Conservation (phyloP, 30 jellyfish, hydroid and myxozoan species). For the Aurelia aurita complex sp. Pacific region DNA sequence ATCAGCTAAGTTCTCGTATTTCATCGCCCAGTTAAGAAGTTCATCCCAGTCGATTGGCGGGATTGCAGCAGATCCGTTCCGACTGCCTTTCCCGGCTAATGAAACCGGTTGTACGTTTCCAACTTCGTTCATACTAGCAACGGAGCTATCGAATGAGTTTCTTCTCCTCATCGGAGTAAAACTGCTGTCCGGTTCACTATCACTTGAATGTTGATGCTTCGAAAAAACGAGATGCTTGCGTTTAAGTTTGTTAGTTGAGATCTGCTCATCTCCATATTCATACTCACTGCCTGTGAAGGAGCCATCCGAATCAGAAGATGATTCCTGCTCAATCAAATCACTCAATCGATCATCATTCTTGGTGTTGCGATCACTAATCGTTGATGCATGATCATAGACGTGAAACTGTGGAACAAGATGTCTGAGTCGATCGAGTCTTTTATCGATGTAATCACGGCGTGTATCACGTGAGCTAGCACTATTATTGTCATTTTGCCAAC, state of each 20-base stretch:
- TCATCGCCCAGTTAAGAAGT: slow-evolving; percentile 76
- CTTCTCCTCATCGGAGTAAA: slow-evolving; percentile 30
- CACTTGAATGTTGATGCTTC: slow-evolving; percentile 39
- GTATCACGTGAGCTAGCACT: slow-evolving; percentile 44
- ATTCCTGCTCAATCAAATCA: slow-evolving; percentile 49
- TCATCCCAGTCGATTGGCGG: slow-evolving; percentile 75
- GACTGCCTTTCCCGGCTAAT: background rate
- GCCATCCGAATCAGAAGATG: slow-evolving; percentile 81
- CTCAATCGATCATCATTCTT: slow-evolving; percentile 70
- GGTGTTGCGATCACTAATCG: slow-evolving; percentile 48
- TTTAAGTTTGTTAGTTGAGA: slow-evolving; percentile 42
- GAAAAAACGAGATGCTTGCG: slow-evolving; percentile 64
- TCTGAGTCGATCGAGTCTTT: slow-evolving; percentile 38
- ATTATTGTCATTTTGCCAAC: slow-evolving; percentile 83
- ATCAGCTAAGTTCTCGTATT: slow-evolving; percentile 67
- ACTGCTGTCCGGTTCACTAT: slow-evolving; percentile 36
- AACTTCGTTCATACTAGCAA: slow-evolving; percentile 48
- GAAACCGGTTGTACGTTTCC: slow-evolving; percentile 32
- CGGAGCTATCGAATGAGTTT: slow-evolving; percentile 47
- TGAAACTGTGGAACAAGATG: slow-evolving; percentile 53
- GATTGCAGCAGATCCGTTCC: background rate
- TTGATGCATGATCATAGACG: slow-evolving; percentile 29
- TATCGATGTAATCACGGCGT: slow-evolving; percentile 52
- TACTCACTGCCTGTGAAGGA: slow-evolving; percentile 89
- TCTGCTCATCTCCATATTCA: slow-evolving; percentile 73